Conservation (phyloP, 2,113 vertebrate species). For the Sisor rabdophorus region DNA sequence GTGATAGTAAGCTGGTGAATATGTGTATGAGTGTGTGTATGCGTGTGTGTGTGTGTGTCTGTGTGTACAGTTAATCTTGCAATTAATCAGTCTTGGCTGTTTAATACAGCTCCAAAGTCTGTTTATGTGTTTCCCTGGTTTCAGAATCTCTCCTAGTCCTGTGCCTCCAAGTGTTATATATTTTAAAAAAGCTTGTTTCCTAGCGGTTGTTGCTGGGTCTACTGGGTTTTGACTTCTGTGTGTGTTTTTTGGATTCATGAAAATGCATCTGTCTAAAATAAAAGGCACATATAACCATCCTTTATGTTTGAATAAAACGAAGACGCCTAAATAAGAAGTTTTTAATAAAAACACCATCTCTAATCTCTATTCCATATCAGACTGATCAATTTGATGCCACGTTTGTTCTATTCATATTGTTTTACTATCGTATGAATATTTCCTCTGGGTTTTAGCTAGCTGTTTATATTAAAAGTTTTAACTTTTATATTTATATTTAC, state of each 20-base stretch:
- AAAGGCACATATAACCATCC: not conserved
- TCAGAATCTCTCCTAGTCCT: constrained; percentile 2
- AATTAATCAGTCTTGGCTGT: not conserved
- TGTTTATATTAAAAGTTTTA: not conserved
- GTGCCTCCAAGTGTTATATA: constrained; percentile 11
- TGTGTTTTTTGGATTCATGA: not conserved
- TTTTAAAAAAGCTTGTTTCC: not conserved
- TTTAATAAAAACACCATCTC: not conserved
- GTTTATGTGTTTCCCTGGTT: constrained; percentile 19
- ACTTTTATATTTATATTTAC: no score
- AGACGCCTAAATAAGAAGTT: not conserved
- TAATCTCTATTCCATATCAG: not conserved
- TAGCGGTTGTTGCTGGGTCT: constrained; percentile 7
- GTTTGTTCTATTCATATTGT: not conserved
- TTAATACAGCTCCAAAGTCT: not conserved
- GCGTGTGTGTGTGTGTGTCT: no score
- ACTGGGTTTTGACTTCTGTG: not conserved
- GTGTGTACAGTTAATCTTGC: not conserved
- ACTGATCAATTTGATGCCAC: constrained; percentile 7
- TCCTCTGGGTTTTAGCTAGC: not conserved
- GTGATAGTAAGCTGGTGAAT: not conserved
- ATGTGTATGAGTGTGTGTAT: no score
- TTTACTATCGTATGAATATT: not conserved
- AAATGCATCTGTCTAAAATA: not conserved
- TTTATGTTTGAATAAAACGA: not conserved